A percentile compares a stretch with the other conserved stretches of the same genome.
Evolutionary conservation across 2,113 vertebrate species (phyloP).

Genomic region (Bos indicus): DNA sequence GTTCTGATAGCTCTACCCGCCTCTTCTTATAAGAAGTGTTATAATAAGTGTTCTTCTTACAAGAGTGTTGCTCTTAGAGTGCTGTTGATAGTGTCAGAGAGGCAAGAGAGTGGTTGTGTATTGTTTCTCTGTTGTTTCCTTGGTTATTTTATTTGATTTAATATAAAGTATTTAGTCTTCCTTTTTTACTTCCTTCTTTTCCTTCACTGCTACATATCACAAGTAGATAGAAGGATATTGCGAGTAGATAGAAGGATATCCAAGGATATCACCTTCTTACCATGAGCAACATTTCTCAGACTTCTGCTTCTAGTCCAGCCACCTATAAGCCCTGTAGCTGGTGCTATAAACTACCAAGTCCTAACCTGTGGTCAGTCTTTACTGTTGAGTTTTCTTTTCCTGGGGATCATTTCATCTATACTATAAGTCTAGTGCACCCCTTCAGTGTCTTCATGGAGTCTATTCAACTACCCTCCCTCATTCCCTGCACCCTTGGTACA

Average conservation of each 20-base stretch:
- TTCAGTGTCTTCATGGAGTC: not conserved
- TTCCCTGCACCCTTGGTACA: not conserved
- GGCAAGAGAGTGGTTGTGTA: not conserved
- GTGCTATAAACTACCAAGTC: not conserved
- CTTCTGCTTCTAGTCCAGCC: not conserved
- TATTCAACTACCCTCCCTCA: fast-evolving
- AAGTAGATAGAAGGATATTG: too few relatives aligned
- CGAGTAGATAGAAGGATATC: too few relatives aligned
- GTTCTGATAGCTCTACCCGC: not conserved
- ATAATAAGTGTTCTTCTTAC: not conserved
- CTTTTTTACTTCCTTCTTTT: not conserved
- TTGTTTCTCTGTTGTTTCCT: not conserved
- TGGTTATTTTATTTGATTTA: not conserved
- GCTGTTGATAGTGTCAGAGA: not conserved
- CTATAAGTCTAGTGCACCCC: not conserved
- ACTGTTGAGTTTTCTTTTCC: not conserved
- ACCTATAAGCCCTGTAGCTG: not conserved
- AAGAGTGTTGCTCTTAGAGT: not conserved
- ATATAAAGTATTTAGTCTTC: not conserved
- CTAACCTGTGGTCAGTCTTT: not conserved
- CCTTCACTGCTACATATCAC: not conserved
- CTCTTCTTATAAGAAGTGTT: not conserved
- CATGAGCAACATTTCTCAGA: not conserved
- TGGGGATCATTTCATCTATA: not conserved
- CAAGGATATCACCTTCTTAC: not conserved